Percentiles rank a stretch among this genome's conserved stretches.
These are phyloP conservation scores for Eubasilissa regina DNA, from an alignment of 1,140 invertebrate species.

Conservation along the genomic window DNA sequence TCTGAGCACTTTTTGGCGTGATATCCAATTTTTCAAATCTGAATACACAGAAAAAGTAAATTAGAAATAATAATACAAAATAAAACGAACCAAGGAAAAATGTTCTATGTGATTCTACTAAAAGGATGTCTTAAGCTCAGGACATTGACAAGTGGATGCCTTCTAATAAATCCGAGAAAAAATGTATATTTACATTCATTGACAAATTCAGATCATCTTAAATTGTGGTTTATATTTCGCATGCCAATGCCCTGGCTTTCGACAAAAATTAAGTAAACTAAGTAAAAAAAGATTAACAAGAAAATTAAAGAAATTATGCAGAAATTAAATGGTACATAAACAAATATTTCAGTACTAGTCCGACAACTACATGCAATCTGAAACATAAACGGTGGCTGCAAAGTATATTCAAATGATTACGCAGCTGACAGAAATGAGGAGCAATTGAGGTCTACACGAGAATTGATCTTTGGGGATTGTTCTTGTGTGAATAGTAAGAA, in stretches of 20 bases:
- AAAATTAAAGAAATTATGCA: constrained; percentile 60
- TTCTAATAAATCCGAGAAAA: constrained; percentile 45
- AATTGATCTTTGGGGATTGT: background rate
- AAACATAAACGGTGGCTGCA: constrained; percentile 40
- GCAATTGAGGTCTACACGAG: background rate
- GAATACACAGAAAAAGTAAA: constrained; percentile 72
- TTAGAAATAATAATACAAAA: constrained; percentile 63
- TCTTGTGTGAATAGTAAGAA: constrained; percentile 51
- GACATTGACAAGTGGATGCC: constrained; percentile 79
- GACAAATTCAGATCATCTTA: too few relatives aligned
- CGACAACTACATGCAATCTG: constrained; percentile 53
- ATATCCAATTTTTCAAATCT: constrained; percentile 99
- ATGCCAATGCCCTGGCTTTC: constrained; percentile 89
- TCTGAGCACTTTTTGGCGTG: constrained; percentile 98
- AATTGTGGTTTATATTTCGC: constrained; percentile 62
- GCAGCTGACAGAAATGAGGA: constrained; percentile 10
- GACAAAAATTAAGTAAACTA: constrained; percentile 52
- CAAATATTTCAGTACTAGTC: constrained; percentile 32
- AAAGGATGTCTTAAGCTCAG: constrained; percentile 70
- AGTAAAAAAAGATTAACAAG: constrained; percentile 68
- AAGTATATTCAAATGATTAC: constrained; percentile 35
- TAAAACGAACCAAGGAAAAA: constrained; percentile 57
- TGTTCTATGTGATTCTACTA: constrained; percentile 21
- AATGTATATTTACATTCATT: too few relatives aligned
- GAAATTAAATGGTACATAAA: constrained; percentile 59